Base-by-base conservation (phyloP, 2,113 vertebrate species). In the Aptenodytes forsteri region DNA sequence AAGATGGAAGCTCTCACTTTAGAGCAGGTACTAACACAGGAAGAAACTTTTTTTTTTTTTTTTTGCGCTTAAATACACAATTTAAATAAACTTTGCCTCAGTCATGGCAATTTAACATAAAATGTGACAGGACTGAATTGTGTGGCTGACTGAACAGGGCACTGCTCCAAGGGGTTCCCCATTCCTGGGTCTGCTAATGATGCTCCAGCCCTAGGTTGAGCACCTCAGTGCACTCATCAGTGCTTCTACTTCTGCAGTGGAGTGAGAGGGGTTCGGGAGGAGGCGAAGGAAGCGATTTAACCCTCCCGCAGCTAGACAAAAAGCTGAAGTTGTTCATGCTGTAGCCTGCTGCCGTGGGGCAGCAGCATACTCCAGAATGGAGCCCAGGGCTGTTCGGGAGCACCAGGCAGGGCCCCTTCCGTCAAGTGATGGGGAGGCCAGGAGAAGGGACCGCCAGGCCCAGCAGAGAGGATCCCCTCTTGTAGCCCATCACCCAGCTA, bases 301-400 rank as follows among this genome's bases (percentile, higher is more conserved):
- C 16, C 25, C 34, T 73, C 64, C 49, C 1, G 0, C 22, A 92
- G 50, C 54, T 6, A 8, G 8, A 27, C 22, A 36, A 16, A 47
- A 40, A n/a, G 27, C 75, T 40, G 1, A 38, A 85, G 38, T 10
- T 40, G 71, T 13, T 42, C 71, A 8, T 1, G 64, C 49, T 25
- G 46, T 5, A 50, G 59, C 32, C 47, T 46, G 38, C 26, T 72
- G 79, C n/a, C 6, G 1, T 0, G 21, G 47, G 81, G 54, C 87
- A 83, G 47, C 47, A 47, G 64, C n/a, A 6, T 2, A 13, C 40
- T 44, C 54, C 75, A n/a, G 66, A 54, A 50, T 0, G 4, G 70
- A 94, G 46, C 20, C 3, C 13, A 1, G 27, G 11, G 16, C 0
- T 36, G 13, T 7, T 29, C 0, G 3, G 29, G 32, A 44, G 4